Percentiles rank a stretch among this genome's conserved stretches.
Conservation (phyloP, 1,140 invertebrate genomes). For the Cotesia chilonis region DNA sequence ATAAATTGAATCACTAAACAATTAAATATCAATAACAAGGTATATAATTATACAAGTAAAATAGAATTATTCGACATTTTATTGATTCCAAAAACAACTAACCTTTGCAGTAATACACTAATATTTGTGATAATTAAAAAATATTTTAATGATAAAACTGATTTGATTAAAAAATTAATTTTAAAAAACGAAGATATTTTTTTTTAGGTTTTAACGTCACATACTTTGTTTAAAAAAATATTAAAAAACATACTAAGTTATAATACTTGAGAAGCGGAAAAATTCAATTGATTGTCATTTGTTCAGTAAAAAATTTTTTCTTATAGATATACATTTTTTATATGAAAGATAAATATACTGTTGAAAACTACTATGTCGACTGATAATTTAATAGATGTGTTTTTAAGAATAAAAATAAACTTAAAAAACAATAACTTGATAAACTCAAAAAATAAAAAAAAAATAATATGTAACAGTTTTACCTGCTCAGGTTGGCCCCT, state of each 20-base stretch:
- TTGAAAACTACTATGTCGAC: slow-evolving; percentile 7
- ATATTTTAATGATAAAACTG: not conserved
- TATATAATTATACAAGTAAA: not conserved
- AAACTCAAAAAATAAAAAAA: no score
- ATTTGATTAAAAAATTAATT: no score
- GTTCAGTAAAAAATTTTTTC: not conserved
- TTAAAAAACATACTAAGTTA: not conserved
- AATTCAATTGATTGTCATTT: not conserved
- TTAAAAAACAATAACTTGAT: no score
- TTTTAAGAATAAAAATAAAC: not conserved
- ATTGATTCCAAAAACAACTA: not conserved
- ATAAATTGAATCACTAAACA: not conserved
- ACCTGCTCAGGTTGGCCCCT: no score
- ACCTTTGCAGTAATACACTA: not conserved
- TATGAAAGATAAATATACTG: not conserved
- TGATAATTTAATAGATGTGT: not conserved
- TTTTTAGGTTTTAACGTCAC: not conserved
- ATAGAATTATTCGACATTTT: not conserved
- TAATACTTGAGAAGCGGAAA: not conserved
- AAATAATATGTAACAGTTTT: no score
- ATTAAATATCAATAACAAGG: slow-evolving; percentile 5
- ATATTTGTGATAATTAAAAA: not conserved
- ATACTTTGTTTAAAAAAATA: not conserved
- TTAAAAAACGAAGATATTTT: no score
- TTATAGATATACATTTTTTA: not conserved